Percentiles rank a stretch among this genome's conserved stretches.
These are phyloP conservation scores for Parazoanthus swiftii DNA, from an alignment of 92 coral and sea anemone species.

Conservation along the genomic window DNA sequence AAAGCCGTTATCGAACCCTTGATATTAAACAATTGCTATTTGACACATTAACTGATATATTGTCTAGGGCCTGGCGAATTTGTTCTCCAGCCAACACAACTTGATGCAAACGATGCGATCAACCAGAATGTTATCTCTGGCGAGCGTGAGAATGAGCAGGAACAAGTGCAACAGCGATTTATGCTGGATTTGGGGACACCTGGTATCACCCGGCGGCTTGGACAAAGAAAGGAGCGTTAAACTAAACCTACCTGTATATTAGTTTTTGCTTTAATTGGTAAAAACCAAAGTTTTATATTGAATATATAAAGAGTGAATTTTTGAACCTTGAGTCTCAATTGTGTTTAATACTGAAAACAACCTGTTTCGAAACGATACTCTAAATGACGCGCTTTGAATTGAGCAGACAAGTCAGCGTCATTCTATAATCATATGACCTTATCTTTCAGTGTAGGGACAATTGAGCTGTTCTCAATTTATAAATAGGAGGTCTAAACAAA, in stretches of 20 bases:
- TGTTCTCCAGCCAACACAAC: slow-evolving; percentile 40
- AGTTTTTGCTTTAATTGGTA: neutral
- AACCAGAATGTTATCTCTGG: slow-evolving; percentile 19
- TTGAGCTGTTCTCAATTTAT: too few species aligned
- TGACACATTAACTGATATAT: neutral
- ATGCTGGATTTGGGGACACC: slow-evolving; percentile 77
- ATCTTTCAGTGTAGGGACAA: too few species aligned
- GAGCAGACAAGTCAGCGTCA: too few species aligned
- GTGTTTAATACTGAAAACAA: too few species aligned
- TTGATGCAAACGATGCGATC: neutral
- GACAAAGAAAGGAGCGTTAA: slow-evolving; percentile 49
- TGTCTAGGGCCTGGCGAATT: slow-evolving; percentile 31
- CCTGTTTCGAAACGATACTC: too few species aligned
- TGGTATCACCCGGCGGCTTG: slow-evolving; percentile 56
- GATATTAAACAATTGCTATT: too few species aligned
- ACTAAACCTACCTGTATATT: neutral
- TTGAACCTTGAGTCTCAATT: too few species aligned
- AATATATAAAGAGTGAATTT: too few species aligned
- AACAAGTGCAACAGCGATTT: slow-evolving; percentile 55
- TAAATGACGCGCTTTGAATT: too few species aligned
- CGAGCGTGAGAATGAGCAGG: slow-evolving; percentile 34
- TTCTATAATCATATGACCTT: too few species aligned
- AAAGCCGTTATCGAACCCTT: too few species aligned
- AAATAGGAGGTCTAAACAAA: too few species aligned
- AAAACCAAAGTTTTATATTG: neutral